Percentiles rank a stretch among this genome's conserved stretches.
Evolutionary conservation across 1,140 invertebrate genomes (phyloP).

Genomic region (Achatina immaculata): DNA sequence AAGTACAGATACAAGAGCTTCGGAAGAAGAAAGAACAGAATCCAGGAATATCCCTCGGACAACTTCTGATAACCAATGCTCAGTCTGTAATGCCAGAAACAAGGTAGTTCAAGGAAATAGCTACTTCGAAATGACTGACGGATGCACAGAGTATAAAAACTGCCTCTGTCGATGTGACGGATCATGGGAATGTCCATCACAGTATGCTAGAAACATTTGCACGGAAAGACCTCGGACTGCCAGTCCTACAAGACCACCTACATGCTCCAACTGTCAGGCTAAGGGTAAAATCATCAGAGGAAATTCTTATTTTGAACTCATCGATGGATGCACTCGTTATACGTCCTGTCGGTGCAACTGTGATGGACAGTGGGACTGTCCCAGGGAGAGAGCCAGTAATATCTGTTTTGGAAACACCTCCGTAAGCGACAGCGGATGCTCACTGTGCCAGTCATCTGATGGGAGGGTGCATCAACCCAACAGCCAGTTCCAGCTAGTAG

Average conservation of each 20-base stretch:
- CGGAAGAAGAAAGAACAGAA: conserved; percentile 47
- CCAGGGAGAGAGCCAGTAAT: conserved; percentile 23
- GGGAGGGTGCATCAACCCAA: conserved; percentile 42
- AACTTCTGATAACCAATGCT: conserved; percentile 10
- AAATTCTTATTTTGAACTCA: conserved; percentile 49
- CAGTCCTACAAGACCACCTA: not conserved
- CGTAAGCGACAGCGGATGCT: conserved; percentile 39
- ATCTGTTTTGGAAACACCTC: conserved; percentile 42
- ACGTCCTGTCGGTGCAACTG: conserved; percentile 51
- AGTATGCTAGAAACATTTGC: conserved; percentile 49
- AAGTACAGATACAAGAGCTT: conserved; percentile 49
- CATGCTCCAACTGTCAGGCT: conserved; percentile 40
- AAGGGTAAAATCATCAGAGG: conserved; percentile 46
- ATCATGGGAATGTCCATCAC: conserved; percentile 50
- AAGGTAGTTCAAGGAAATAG: conserved; percentile 44
- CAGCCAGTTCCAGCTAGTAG: conserved; percentile 45
- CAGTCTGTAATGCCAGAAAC: conserved; percentile 45
- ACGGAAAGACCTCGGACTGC: not conserved
- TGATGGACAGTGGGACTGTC: conserved; percentile 54
- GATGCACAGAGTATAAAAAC: conserved; percentile 48
- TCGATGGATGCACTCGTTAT: conserved; percentile 45
- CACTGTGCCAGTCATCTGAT: conserved; percentile 45
- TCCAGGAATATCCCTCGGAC: conserved; percentile 37
- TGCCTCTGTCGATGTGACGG: conserved; percentile 54
- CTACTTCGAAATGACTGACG: conserved; percentile 48